These are phyloP conservation scores for Abscondita cerata DNA, from an alignment of 2,888 invertebrate genomes.

Conservation along the genomic window DNA sequence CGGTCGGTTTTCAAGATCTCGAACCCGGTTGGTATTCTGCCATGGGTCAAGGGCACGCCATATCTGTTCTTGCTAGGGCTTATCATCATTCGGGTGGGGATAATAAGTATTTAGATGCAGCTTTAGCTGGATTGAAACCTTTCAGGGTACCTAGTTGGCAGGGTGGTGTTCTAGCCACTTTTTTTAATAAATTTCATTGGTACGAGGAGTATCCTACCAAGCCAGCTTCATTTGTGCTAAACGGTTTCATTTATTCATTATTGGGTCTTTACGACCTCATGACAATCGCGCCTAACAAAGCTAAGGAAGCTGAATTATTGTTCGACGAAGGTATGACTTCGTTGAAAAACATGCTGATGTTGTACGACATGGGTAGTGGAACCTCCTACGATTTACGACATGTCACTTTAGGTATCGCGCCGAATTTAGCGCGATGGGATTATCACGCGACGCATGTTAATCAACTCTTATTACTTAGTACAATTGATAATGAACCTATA, in stretches of 20 bases:
- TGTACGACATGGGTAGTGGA: conserved; percentile 95
- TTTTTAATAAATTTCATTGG: conserved; percentile 89
- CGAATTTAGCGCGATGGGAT: conserved; percentile 97
- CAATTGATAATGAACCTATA: conserved; percentile 83
- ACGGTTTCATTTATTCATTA: conserved; percentile 97
- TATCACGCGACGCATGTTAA: conserved; percentile 99
- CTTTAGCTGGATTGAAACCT: conserved; percentile 79
- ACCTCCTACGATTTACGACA: conserved; percentile 97
- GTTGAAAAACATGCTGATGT: conserved; percentile 82
- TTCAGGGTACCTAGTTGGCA: conserved; percentile 76
- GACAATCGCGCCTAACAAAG: conserved; percentile 73
- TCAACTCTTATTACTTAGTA: conserved; percentile 86
- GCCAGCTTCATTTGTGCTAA: conserved; percentile 93
- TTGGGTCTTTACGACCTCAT: conserved; percentile 96
- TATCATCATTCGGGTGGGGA: conserved; percentile 83
- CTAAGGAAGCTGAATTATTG: conserved; percentile 75
- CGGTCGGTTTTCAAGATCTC: conserved; percentile 68
- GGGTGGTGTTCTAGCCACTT: conserved; percentile 85
- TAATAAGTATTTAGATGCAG: conserved; percentile 79
- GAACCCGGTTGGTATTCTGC: conserved; percentile 78
- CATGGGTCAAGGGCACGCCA: conserved; percentile 98
- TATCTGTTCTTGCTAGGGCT: conserved; percentile 93
- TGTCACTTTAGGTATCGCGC: conserved; percentile 85
- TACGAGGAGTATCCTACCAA: conserved; percentile 98
- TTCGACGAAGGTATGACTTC: conserved; percentile 87